Evolutionary conservation across 1,140 invertebrate genomes (phyloP).

Genomic region (Penaeus chinensis): DNA sequence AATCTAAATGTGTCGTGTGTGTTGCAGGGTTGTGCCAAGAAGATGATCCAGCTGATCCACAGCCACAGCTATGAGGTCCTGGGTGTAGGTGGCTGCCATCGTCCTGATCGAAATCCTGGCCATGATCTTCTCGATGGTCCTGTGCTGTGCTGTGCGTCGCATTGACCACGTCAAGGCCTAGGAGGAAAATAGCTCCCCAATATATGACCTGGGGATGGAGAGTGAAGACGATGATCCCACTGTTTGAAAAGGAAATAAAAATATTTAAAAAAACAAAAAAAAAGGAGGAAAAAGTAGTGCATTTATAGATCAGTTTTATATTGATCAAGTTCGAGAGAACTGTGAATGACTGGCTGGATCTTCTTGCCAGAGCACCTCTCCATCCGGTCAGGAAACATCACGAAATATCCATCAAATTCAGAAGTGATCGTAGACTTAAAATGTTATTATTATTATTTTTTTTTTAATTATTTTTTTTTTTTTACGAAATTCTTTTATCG

Average conservation of each 20-base stretch:
- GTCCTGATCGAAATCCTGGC: constrained; percentile 79
- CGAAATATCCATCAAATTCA: too few relatives aligned
- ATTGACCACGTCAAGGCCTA: constrained; percentile 79
- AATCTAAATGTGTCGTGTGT: constrained; percentile 61
- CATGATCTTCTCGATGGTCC: constrained; percentile 81
- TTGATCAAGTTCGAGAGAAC: too few relatives aligned
- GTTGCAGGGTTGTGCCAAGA: constrained; percentile 79
- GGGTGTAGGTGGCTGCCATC: constrained; percentile 73
- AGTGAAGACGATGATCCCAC: constrained; percentile 46
- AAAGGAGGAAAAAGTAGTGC: background rate
- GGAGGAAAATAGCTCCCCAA: constrained; percentile 45
- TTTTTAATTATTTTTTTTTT: too few relatives aligned
- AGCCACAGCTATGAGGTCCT: constrained; percentile 76
- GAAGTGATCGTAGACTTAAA: too few relatives aligned
- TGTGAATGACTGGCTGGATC: too few relatives aligned
- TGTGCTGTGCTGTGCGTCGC: constrained; percentile 81
- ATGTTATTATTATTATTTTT: too few relatives aligned
- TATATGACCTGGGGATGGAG: constrained; percentile 56
- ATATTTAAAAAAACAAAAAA: background rate
- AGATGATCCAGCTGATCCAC: constrained; percentile 75
- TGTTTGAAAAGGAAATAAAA: constrained; percentile 25
- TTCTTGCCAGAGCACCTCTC: too few relatives aligned
- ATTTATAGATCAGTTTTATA: background rate
- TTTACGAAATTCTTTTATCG: too few relatives aligned
- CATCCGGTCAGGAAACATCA: too few relatives aligned